phyloP scores from a whole-genome alignment of 2,113 vertebrate species.

The Mesocricetus auratus region DNA sequence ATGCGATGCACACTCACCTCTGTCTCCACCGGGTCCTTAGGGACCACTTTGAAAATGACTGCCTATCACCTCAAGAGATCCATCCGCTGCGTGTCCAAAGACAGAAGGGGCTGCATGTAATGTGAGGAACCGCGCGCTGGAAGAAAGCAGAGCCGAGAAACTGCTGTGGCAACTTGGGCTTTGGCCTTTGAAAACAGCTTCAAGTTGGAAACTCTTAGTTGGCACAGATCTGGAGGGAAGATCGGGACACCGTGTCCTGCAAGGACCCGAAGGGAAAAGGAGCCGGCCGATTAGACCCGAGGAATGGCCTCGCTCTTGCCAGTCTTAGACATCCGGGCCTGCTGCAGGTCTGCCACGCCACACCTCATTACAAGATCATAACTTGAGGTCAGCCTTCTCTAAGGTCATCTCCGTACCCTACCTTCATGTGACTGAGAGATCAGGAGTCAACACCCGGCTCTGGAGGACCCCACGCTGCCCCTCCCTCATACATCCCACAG shows the following conservation, averaged over 20 bases:
- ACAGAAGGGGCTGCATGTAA: not conserved
- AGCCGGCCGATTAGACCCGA: fast-evolving
- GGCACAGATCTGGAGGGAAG: not conserved
- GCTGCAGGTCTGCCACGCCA: not conserved
- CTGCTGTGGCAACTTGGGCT: not conserved
- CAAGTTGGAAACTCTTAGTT: not conserved
- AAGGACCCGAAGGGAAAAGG: no score
- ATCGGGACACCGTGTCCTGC: not conserved
- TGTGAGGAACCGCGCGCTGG: fast-evolving
- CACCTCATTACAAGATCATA: not conserved
- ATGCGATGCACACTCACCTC: no score
- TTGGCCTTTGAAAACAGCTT: not conserved
- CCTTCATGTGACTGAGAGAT: not conserved
- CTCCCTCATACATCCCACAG: not conserved
- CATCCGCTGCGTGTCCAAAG: not conserved
- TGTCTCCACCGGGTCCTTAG: not conserved
- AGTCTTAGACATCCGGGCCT: fast-evolving
- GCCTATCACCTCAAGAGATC: not conserved
- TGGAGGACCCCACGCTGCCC: fast-evolving
- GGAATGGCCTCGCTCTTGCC: not conserved
- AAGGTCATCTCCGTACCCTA: not conserved
- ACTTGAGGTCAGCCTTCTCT: not conserved
- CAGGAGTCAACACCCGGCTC: not conserved
- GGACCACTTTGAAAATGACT: not conserved
- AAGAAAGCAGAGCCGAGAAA: not conserved